phyloP scores from a whole-genome alignment of 2,113 vertebrate species.

The Lepidothrix coronata region DNA sequence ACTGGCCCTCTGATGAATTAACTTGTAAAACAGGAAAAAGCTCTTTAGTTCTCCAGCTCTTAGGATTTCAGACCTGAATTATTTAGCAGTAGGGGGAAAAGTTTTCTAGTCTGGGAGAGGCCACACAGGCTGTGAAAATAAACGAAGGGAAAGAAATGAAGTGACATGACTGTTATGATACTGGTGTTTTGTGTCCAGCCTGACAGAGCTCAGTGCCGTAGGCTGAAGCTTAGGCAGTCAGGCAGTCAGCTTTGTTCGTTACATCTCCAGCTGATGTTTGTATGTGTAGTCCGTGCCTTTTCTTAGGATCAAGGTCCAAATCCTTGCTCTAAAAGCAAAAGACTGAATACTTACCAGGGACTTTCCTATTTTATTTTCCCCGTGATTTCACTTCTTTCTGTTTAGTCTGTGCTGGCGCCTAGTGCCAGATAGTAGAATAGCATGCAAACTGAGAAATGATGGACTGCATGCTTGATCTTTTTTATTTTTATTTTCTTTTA shows the following conservation, averaged over 20 bases:
- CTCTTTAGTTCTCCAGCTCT: not conserved
- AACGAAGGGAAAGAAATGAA: not conserved
- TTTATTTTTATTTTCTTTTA: not conserved
- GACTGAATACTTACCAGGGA: not conserved
- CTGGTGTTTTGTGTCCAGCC: not conserved
- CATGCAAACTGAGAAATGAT: not conserved
- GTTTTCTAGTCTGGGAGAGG: not conserved
- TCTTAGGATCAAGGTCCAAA: not conserved
- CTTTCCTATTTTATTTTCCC: not conserved
- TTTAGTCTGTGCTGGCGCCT: slow-evolving; percentile 23
- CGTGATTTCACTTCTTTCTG: not conserved
- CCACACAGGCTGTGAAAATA: not conserved
- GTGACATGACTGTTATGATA: not conserved
- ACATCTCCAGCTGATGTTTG: not conserved
- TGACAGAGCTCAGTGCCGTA: not conserved
- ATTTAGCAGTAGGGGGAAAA: not conserved
- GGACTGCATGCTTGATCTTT: not conserved
- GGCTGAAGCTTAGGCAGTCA: not conserved
- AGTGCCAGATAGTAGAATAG: not conserved
- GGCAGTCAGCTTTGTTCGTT: not conserved
- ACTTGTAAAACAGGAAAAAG: not conserved
- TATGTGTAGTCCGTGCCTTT: not conserved
- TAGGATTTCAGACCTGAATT: not conserved
- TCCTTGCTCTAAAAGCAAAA: not conserved
- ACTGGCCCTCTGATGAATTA: not conserved